These are phyloP conservation scores for Ecliptopera silaceata DNA, from an alignment of 2,888 invertebrate genomes.

Conservation along the genomic window DNA sequence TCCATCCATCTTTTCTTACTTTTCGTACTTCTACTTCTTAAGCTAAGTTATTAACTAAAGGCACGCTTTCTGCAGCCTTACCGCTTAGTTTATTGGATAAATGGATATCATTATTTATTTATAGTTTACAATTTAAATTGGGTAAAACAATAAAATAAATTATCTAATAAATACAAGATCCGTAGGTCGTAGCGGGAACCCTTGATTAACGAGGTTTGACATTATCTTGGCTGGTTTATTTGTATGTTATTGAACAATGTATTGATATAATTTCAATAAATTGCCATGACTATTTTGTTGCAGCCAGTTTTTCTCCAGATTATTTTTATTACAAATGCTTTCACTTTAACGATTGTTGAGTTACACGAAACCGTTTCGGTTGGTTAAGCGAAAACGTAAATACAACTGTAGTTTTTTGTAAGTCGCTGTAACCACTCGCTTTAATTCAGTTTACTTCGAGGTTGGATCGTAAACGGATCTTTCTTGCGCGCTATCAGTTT, in stretches of 20 bases:
- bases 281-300: not conserved
- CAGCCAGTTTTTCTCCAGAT: slow-evolving; percentile 5
- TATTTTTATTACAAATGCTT: slow-evolving; percentile 14
- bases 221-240: not conserved
- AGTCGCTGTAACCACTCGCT: slow-evolving; percentile 20
- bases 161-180: no score
- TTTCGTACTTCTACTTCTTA: no score
- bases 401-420: slow-evolving; percentile 26
- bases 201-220: not conserved
- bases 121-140: no score
- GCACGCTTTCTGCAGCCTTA: no score
- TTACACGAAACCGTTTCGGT: slow-evolving; percentile 7
- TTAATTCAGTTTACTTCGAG: slow-evolving; percentile 32
- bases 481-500: slow-evolving; percentile 20
- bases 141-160: no score
- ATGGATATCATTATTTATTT: no score
- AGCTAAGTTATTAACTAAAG: no score
- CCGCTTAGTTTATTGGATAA: no score
- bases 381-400: slow-evolving; percentile 23
- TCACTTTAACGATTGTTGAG: slow-evolving; percentile 9
- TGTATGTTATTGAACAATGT: not conserved
- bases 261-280: not conserved
- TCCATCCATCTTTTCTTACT: no score
- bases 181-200: not conserved
- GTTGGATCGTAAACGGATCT: slow-evolving; percentile 29